Evolutionary conservation across 2,797 vertebrate species (phyloP), one percentile per base, ranked within the genome.

Genomic region (Sandelia bainsii): DNA sequence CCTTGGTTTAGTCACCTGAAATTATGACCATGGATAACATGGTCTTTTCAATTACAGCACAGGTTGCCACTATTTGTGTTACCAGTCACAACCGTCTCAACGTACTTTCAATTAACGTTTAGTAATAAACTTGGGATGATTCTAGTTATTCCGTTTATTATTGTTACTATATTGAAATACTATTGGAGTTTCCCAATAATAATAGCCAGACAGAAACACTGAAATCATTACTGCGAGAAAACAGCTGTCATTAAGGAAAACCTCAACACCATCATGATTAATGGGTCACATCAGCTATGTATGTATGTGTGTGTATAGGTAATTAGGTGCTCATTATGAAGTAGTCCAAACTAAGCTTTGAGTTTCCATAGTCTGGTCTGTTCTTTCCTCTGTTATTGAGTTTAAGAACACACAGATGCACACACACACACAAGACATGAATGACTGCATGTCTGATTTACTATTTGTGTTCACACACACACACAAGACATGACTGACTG

Each of bases 271-370:
- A 48, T 46, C 27, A 62, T 86, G 84, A 90, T 88, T 81, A 61
- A 91, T 89, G 88, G 64, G 81, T 77, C 69, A 82, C 84, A 87
- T 88, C 76, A 87, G 62, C 71, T 64, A 51, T 32, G 56, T 72
- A 78, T 82, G 76, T 82, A 70, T 72, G 59, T 69, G 78, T 82
- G 78, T 81, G 70, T 67, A 75, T 64, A 65, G 70, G 70, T 80
- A 83, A 84, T 90, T 71, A 86, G 67, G 64, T 51, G 52, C 72
- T 88, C 84, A 83, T 91, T 87, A 84, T 84, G 84, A 85, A 60
- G 71, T 69, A 73, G 77, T 86, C 77, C 77, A 82, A 88, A 61
- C 75, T 14, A 82, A 80, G 80, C 72, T 74, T 52, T 53, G 25
- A 57, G 62, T 83, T 85, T 81, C 71, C 72, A 84, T 64, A 77